These are phyloP conservation scores for Cervus canadensis DNA, from an alignment of 2,113 vertebrate genomes.

Conservation along the genomic window DNA sequence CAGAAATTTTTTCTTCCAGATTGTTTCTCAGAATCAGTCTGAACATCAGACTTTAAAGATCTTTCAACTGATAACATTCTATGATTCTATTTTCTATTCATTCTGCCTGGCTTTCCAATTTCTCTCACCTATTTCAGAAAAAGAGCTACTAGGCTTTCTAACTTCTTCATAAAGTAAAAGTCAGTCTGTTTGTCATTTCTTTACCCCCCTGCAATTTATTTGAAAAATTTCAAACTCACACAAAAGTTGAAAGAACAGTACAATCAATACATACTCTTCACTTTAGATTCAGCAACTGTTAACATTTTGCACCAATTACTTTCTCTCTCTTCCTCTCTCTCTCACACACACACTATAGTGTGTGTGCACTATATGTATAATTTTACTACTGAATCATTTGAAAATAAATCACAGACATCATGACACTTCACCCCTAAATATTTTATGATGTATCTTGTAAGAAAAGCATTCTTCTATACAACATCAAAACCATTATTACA, in stretches of 20 bases:
- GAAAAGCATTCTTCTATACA: background rate
- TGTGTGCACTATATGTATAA: background rate
- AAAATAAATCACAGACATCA: slow-evolving; percentile 1
- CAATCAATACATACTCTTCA: background rate
- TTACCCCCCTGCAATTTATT: background rate
- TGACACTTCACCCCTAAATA: background rate
- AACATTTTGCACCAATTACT: background rate
- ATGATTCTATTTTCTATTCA: background rate
- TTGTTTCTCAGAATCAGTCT: background rate
- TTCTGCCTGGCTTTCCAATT: background rate
- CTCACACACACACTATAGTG: background rate
- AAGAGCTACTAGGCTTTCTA: background rate
- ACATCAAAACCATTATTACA: background rate
- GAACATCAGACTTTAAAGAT: background rate
- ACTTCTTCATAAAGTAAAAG: background rate
- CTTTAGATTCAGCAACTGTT: background rate
- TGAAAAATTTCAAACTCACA: background rate
- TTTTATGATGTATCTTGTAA: background rate
- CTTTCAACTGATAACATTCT: background rate
- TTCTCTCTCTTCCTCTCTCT: background rate
- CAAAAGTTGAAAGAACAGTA: background rate
- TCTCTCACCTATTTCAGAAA: background rate
- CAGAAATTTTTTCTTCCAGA: background rate
- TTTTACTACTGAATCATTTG: background rate
- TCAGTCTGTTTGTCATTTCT: background rate